Conservation (phyloP, 2,797 vertebrate species). For the Hippoglossus hippoglossus region DNA sequence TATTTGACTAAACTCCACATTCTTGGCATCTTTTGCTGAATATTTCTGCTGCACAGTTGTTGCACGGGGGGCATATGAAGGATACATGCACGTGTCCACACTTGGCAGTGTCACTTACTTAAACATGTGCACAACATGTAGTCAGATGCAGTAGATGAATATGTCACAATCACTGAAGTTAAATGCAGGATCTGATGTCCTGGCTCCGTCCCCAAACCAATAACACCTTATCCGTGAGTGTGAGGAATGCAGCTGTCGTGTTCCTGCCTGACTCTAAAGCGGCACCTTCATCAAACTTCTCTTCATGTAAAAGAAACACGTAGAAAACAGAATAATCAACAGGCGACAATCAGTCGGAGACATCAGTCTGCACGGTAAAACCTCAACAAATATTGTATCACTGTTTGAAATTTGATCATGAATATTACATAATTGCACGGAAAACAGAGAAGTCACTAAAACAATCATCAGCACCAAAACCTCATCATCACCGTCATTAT, state of each 20-base stretch:
- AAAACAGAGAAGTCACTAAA: slow-evolving; percentile 64
- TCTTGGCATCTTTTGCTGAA: slow-evolving; percentile 62
- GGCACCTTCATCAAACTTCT: slow-evolving; percentile 48
- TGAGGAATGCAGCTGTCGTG: slow-evolving; percentile 57
- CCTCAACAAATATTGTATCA: slow-evolving; percentile 30
- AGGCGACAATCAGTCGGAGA: slow-evolving; percentile 61
- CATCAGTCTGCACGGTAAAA: slow-evolving; percentile 64
- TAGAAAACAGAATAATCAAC: slow-evolving; percentile 53
- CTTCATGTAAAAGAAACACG: slow-evolving; percentile 54
- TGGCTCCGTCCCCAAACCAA: slow-evolving; percentile 49
- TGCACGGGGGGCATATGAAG: slow-evolving; percentile 9
- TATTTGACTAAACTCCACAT: slow-evolving; percentile 79
- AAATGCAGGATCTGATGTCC: slow-evolving; percentile 40
- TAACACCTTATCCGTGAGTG: slow-evolving; percentile 36
- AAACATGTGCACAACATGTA: slow-evolving; percentile 16
- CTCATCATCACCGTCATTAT: slow-evolving; percentile 69
- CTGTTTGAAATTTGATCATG: slow-evolving; percentile 51
- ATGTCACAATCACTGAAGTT: slow-evolving; percentile 30
- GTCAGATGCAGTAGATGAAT: slow-evolving; percentile 46
- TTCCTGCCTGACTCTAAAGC: slow-evolving; percentile 57
- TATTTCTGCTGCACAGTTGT: slow-evolving; percentile 55
- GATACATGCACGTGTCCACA: slow-evolving; percentile 11
- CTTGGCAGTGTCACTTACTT: not conserved
- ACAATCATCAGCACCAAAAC: slow-evolving; percentile 71
- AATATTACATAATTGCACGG: slow-evolving; percentile 28